Evolutionary conservation across 2,888 invertebrate genomes (phyloP).

Genomic region (Ennomos quercinarius): DNA sequence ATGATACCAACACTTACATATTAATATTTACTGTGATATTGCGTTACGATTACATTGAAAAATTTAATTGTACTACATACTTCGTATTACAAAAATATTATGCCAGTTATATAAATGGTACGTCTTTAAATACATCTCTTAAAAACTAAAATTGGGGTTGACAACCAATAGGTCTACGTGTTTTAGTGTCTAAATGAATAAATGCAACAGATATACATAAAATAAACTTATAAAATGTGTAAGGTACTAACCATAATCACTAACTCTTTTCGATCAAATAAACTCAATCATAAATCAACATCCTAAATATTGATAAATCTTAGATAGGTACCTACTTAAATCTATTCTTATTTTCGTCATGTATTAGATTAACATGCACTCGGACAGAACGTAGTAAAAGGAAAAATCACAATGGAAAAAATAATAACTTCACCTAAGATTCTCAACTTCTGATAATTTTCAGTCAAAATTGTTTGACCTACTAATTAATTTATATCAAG

Average conservation of each 20-base stretch:
- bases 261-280: constrained; percentile 49
- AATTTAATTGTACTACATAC: too few species aligned
- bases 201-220: constrained; percentile 81
- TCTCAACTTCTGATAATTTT: constrained; percentile 14
- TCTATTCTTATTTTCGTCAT: constrained; percentile 24
- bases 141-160: constrained; percentile 61
- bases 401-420: constrained; percentile 2
- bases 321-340: constrained; percentile 4
- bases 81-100: constrained; percentile 39
- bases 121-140: constrained; percentile 45
- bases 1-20: background rate
- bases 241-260: constrained; percentile 45
- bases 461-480: constrained; percentile 7
- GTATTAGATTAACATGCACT: constrained; percentile 29
- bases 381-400: constrained; percentile 20
- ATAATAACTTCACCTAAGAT: constrained; percentile 7
- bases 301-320: constrained; percentile 40
- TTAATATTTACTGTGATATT: constrained; percentile 3
- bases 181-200: constrained; percentile 59
- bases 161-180: constrained; percentile 40
- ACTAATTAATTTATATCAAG: background rate
- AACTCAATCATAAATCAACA: constrained; percentile 47
- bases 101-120: constrained; percentile 45
- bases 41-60: background rate
- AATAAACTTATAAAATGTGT: constrained; percentile 48